phyloP scores from a whole-genome alignment of 2,797 vertebrate species.

The Bradypodion ventrale region DNA sequence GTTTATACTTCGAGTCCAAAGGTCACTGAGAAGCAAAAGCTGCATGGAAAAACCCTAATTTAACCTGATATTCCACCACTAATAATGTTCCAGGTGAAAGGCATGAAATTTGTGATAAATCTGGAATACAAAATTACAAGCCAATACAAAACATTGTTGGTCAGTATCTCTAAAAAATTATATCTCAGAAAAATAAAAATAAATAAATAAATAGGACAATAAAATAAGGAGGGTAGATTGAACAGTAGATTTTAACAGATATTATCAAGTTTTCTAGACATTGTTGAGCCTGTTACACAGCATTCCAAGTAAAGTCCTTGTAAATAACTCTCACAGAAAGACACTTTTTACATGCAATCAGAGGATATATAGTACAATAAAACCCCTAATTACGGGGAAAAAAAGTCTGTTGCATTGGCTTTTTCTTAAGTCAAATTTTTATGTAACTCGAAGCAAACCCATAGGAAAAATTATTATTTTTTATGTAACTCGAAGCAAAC shows the following conservation, averaged over 20 bases:
- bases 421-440: no score
- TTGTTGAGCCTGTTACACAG: slow-evolving; percentile 11
- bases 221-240: neutral
- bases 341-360: neutral
- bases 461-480: no score
- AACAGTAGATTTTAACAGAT: neutral
- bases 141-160: neutral
- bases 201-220: neutral
- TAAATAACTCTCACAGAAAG: neutral
- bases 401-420: no score
- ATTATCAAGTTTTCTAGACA: slow-evolving; percentile 5
- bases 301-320: neutral
- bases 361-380: no score
- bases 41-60: slow-evolving; percentile 12
- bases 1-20: slow-evolving; percentile 3
- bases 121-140: neutral
- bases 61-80: neutral
- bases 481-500: no score
- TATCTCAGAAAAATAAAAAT: no score
- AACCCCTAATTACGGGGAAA: no score
- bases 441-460: no score
- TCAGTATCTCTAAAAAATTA: no score
- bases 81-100: neutral
- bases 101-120: slow-evolving; percentile 7
- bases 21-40: slow-evolving; percentile 11